Base-by-base conservation (phyloP, 1,140 invertebrate species). In the Macrotrachela quadricornifera region DNA sequence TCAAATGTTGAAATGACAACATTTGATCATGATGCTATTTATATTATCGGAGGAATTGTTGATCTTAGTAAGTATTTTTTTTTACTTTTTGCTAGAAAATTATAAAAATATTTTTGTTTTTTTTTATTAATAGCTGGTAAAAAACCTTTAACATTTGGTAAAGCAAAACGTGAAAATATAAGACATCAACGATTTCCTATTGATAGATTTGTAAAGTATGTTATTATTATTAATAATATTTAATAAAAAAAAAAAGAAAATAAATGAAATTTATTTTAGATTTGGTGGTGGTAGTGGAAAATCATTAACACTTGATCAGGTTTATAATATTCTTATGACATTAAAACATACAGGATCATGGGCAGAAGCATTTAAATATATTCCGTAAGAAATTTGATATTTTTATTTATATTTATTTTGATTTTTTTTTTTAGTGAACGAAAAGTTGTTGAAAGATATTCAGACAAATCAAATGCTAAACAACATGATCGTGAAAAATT, bases 21-120 rank as follows among this genome's bases (percentile, higher is more conserved):
- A 8, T 56, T 51, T 43, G 50, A 57, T 49, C 54, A 42, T 2
- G 54, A 59, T 18, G 51, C 56, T 13, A 16, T 56, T n/a, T 59
- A 59, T 41, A 57, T 59, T 37, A 45, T 59, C 13, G 63, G 62
- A 37, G 62, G 59, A 15, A 53, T 65, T 41, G 62, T 64, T 43
- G 64, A 65, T 54, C 15, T 10, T 11, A 44, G 46, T 47, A 38
- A 46, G 16, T 30, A 2, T 4, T 30, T 30, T 30, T n/a, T n/a
- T n/a, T n/a, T n/a, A n/a, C n/a, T n/a, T n/a, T n/a, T n/a, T n/a
- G n/a, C n/a, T n/a, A 40, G 46, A 9, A 53, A 17, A 47, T 53
- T 53, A 47, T 46, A 53, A 46, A 40, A 47, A 9, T 40, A 18
- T 45, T 53, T 30, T 30, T 30, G 2, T 30, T 30, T 30, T 30